Evolutionary conservation across 2,888 invertebrate genomes (phyloP), one percentile per base, ranked within the genome.

Genomic region (Neria commutata): DNA sequence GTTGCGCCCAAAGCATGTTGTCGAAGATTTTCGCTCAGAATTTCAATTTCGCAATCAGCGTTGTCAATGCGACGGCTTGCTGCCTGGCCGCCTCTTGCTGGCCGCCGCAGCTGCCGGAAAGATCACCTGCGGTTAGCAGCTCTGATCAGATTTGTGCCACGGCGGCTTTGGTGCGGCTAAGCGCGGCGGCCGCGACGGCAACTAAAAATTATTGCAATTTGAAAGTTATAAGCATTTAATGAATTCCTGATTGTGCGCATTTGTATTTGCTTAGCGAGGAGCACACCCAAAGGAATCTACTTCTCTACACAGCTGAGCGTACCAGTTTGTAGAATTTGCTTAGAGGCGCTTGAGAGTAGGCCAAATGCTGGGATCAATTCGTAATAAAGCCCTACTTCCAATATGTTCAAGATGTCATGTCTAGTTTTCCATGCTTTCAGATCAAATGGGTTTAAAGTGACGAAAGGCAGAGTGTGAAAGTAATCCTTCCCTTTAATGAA

Each of bases 211-310:
- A 70, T 70, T 62, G 62, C 70, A 67, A 69, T 69, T 62, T 55
- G 65, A 63, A 67, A 68, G 68, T 68, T 69, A 71, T 70, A 68
- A 67, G 66, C 65, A 65, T 67, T 68, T 71, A 70, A 71, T 68
- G 70, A 67, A 67, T 65, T 67, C 66, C 62, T 59, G 58, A 64
- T 65, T 67, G 48, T 47, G 50, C 50, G 51, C 60, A 50, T 55
- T 55, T 47, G 61, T 26, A 47, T 59, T n/a, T n/a, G 14, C 37
- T 37, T 11, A 37, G 37, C 37, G 14, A 37, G n/a, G n/a, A 37
- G 6, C 29, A 29, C 6, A 29, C 29, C 29, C 29, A 29, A 11
- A 29, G n/a, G n/a, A n/a, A n/a, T n/a, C n/a, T n/a, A n/a, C n/a
- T n/a, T n/a, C n/a, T n/a, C n/a, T n/a, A n/a, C n/a, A n/a, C n/a